These are phyloP conservation scores for Crypturellus tataupa DNA, from an alignment of 2,797 vertebrate genomes.

Conservation along the genomic window DNA sequence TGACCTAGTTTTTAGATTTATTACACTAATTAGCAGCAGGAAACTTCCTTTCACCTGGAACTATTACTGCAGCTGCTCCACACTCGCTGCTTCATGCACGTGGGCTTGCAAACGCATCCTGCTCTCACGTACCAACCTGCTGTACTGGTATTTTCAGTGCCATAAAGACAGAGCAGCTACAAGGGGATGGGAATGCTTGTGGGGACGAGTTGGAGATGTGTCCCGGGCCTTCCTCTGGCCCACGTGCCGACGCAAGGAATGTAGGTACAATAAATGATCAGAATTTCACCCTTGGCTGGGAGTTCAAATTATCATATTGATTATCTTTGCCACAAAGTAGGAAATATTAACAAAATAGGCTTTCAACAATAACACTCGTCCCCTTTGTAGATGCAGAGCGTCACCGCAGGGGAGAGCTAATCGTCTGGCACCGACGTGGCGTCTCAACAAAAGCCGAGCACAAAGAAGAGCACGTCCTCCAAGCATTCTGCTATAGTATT, in stretches of 20 bases:
- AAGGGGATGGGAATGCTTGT: too few species aligned
- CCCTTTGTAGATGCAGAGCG: not conserved
- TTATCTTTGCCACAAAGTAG: not conserved
- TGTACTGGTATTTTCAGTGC: rapidly evolving
- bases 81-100: rapidly evolving
- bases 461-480: not conserved
- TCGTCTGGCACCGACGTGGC: not conserved
- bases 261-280: not conserved
- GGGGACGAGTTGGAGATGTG: not conserved
- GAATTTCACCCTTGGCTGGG: not conserved
- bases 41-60: not conserved
- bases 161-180: rapidly evolving
- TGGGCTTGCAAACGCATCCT: rapidly evolving
- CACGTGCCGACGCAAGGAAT: not conserved
- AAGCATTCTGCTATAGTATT: not conserved
- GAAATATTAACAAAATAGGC: not conserved
- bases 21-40: not conserved
- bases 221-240: not conserved
- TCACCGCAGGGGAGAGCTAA: not conserved
- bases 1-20: not conserved
- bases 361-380: not conserved
- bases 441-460: not conserved
- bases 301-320: conserved; percentile 2
- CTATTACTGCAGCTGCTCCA: rapidly evolving
- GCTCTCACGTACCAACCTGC: rapidly evolving